Evolutionary conservation across 2,113 vertebrate species (phyloP).

Genomic region (Nibea coibor): DNA sequence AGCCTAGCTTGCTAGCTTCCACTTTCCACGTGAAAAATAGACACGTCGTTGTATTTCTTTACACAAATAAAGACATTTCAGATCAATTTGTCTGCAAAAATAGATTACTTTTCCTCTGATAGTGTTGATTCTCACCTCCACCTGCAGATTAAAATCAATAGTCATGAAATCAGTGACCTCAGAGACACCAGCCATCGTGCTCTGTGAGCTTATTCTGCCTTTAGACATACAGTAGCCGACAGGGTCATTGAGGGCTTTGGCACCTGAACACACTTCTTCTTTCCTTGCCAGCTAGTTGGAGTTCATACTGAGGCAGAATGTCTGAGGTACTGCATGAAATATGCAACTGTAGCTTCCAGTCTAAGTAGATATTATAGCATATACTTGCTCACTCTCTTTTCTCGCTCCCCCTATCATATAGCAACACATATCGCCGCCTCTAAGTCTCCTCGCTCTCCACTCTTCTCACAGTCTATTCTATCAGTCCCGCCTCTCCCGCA

Average conservation of each 20-base stretch:
- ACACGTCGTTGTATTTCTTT: background rate
- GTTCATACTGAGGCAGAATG: constrained; percentile 17
- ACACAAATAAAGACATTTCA: background rate
- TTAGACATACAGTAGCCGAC: background rate
- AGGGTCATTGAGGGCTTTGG: background rate
- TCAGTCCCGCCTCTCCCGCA: constrained; percentile 56
- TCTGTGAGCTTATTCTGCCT: background rate
- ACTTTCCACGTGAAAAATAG: background rate
- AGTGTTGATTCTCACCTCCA: background rate
- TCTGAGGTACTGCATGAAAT: constrained; percentile 20
- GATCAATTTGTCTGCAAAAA: too few relatives aligned
- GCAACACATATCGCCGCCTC: constrained; percentile 29
- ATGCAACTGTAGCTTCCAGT: constrained; percentile 9
- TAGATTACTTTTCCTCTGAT: background rate
- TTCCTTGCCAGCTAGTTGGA: background rate
- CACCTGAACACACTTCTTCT: constrained; percentile 1
- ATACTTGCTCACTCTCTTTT: background rate
- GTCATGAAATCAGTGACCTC: constrained; percentile 4
- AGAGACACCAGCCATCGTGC: background rate
- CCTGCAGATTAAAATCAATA: constrained; percentile 6
- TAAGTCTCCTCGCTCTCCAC: constrained; percentile 5
- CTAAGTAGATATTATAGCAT: constrained; percentile 38
- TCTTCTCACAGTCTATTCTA: constrained; percentile 48
- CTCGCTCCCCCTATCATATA: background rate
- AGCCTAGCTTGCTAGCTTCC: background rate